These are phyloP conservation scores for Bufotes viridis DNA, from an alignment of 2,797 vertebrate genomes.

Conservation along the genomic window DNA sequence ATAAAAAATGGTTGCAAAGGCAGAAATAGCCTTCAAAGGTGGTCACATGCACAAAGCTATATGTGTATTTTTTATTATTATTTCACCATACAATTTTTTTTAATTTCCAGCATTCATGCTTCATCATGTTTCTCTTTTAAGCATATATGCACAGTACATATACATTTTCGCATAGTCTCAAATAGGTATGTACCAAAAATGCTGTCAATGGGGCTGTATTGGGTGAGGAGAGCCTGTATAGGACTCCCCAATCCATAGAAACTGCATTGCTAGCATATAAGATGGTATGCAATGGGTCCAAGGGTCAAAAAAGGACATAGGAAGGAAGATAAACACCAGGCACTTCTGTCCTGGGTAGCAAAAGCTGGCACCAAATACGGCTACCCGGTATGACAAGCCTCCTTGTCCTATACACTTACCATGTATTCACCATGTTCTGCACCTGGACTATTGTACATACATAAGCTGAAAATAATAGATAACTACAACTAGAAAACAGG, in stretches of 20 bases:
- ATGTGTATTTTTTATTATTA: no score
- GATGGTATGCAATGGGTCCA: background rate
- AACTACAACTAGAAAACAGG: conserved; percentile 4
- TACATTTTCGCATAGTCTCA: no score
- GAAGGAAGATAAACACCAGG: background rate
- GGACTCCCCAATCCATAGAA: background rate
- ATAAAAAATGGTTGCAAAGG: no score
- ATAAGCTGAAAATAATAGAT: background rate
- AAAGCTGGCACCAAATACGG: background rate
- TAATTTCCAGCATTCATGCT: no score
- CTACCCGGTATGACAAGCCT: background rate
- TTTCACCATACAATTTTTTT: no score
- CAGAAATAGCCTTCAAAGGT: no score
- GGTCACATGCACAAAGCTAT: no score
- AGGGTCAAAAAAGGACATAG: background rate
- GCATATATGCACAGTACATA: no score
- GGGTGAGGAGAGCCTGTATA: background rate
- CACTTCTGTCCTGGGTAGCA: background rate
- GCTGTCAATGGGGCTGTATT: no score
- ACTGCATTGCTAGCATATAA: background rate
- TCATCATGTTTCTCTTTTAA: no score
- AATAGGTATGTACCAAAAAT: no score
- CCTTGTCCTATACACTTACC: background rate
- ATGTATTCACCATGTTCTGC: background rate
- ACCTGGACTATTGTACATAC: background rate